Evolutionary conservation across 2,113 vertebrate genomes (phyloP).

Genomic region (Smithornis capensis): DNA sequence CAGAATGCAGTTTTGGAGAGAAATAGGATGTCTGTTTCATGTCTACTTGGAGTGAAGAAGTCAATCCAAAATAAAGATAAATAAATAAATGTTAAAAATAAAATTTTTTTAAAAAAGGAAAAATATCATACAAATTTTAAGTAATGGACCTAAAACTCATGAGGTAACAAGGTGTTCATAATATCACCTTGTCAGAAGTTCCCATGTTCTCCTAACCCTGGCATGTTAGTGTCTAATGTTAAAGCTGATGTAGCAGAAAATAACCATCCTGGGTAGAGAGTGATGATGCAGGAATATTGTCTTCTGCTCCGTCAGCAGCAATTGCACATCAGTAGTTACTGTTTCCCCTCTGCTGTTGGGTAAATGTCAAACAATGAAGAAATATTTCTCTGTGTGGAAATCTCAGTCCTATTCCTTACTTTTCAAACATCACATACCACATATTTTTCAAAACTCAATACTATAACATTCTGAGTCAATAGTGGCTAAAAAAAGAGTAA

Average conservation of each 20-base stretch:
- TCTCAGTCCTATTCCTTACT: neutral
- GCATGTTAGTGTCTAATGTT: neutral
- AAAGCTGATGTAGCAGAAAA: slow-evolving; percentile 16
- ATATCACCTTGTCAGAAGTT: neutral
- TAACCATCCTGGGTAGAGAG: neutral
- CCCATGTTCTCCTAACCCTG: neutral
- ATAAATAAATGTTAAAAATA: neutral
- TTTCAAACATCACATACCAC: slow-evolving; percentile 9
- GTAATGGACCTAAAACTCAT: neutral
- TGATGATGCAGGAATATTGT: neutral
- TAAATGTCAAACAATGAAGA: slow-evolving; percentile 33
- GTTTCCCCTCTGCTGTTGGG: neutral
- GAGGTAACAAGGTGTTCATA: neutral
- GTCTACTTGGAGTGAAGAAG: neutral
- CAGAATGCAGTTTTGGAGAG: neutral
- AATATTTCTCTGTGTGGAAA: neutral
- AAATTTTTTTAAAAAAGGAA: neutral
- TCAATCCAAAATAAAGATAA: neutral
- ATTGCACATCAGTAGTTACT: neutral
- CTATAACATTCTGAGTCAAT: neutral
- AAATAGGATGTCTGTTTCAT: neutral
- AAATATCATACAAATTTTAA: neutral
- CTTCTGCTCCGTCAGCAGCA: neutral
- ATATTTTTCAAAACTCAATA: neutral
- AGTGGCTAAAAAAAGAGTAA: neutral